Evolutionary conservation across 53 echinoderm and acorn worm genomes (phyloP), one percentile per base, ranked within the genome.

Genomic region (Crossaster papposus): DNA sequence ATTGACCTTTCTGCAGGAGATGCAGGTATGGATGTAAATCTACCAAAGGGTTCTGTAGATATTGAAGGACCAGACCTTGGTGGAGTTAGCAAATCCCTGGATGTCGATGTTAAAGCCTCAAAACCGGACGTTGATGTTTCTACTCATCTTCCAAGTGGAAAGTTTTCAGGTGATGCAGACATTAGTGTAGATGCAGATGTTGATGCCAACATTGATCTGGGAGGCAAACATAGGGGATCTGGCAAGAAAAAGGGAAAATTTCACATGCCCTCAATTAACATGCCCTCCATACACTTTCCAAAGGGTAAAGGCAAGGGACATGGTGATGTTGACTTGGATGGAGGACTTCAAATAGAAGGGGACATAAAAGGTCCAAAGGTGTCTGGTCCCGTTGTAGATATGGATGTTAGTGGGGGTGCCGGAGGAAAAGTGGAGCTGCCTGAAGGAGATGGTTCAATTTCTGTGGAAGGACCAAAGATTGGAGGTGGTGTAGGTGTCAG

Each of bases 341-440:
- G 35, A 34, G 88, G 31, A 35, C 24, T 88, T 7, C 44, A 78
- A 1, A 26, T 78, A 12, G 78, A 88, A 78, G 88, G 88, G 18
- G 84, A 89, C 26, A n/a, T 79, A 38, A 93, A 91, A 78, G 82
- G 78, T 24, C 93, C 91, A 34, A 90, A 92, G 28, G 82, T 82
- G 33, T 44, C 44, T 52, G 74, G 73, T 33, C 94, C 96, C 12
- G 87, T 86, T 58, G 88, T 90, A 36, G 79, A 51, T n/a, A 4
- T 79, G 52, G 88, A 92, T 88, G 81, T 91, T 20, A 81, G 83
- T 63, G 93, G 90, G 73, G 87, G 35, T 65, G 74, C 79, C 1
- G 72, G 71, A 80, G 89, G 89, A 78, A 78, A 92, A 58, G 37
- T 80, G 12, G 71, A 91, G 68, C 4, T 79, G 24, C 92, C 92